A percentile compares a stretch with the other conserved stretches of the same genome.
Conservation (phyloP, 1,140 invertebrate species). For the Aphis gossypii region DNA sequence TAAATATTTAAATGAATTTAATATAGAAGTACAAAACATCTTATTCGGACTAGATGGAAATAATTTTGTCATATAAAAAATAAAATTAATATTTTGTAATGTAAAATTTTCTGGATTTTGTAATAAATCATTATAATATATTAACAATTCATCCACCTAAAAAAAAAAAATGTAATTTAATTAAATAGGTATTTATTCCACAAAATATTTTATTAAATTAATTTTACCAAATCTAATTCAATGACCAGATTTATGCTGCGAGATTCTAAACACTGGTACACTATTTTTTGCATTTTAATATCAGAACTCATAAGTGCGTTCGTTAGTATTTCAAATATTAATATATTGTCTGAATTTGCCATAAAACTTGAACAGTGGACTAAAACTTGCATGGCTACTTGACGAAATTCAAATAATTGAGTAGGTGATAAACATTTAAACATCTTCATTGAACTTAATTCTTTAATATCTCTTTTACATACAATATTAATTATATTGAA, state of each 20-base stretch:
- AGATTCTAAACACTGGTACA: conserved; percentile 14
- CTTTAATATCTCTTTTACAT: not conserved
- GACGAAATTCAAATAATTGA: conserved; percentile 3
- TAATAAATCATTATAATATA: conserved; percentile 8
- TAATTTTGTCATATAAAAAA: conserved; percentile 47
- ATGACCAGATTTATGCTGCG: not conserved
- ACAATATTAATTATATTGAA: conserved; percentile 1
- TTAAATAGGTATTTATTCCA: not conserved
- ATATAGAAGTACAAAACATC: not conserved
- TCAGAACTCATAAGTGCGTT: not conserved
- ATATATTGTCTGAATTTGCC: not conserved
- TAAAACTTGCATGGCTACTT: conserved; percentile 29
- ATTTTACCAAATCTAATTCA: conserved; percentile 30
- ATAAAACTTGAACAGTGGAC: conserved; percentile 10
- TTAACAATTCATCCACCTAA: conserved; percentile 44
- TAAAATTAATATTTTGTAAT: not conserved
- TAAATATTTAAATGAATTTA: conserved; percentile 45
- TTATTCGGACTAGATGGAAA: conserved; percentile 7
- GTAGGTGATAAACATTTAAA: conserved; percentile 15
- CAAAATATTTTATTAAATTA: not conserved
- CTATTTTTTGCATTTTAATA: conserved; percentile 31
- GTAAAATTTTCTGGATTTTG: not conserved
- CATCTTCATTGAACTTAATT: not conserved
- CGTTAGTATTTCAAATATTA: conserved; percentile 5
- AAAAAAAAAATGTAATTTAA: not conserved